Evolutionary conservation across 2,113 vertebrate species (phyloP).

Genomic region (Pachyramphus minor): DNA sequence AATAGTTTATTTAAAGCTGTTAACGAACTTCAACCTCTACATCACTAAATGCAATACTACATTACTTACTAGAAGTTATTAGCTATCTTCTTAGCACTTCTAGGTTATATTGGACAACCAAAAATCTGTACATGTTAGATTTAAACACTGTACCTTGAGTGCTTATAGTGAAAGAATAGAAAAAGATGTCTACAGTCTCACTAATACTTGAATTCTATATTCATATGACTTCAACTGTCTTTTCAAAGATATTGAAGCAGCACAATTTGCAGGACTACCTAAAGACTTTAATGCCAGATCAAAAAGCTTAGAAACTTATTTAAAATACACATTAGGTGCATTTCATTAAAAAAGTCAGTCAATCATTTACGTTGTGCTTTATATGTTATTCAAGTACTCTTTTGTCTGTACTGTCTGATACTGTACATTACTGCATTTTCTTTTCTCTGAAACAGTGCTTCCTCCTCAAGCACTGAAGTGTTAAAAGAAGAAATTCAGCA

Average conservation of each 20-base stretch:
- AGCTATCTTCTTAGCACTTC: constrained; percentile 69
- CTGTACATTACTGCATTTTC: background rate
- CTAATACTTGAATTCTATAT: constrained; percentile 36
- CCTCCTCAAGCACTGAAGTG: constrained; percentile 1
- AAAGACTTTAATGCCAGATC: constrained; percentile 39
- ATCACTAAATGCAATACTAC: constrained; percentile 71
- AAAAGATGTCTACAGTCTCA: constrained; percentile 29
- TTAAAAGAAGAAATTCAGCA: constrained; percentile 20
- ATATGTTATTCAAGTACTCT: background rate
- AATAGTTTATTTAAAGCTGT: constrained; percentile 84
- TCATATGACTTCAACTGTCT: constrained; percentile 2
- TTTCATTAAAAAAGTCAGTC: constrained; percentile 13
- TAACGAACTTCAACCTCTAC: constrained; percentile 76
- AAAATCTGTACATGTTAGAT: constrained; percentile 48
- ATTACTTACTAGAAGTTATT: constrained; percentile 76
- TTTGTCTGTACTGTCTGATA: background rate
- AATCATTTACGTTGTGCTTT: background rate
- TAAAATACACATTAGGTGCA: background rate
- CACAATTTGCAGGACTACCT: constrained; percentile 28
- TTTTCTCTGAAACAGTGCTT: background rate
- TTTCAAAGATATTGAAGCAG: constrained; percentile 41
- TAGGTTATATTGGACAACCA: constrained; percentile 61
- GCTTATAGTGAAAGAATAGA: constrained; percentile 48
- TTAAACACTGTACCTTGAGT: constrained; percentile 48
- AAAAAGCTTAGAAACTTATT: constrained; percentile 53